Evolutionary conservation across 2,797 vertebrate species (phyloP), one percentile per base, ranked within the genome.

Genomic region (Thripadectes ignobilis): DNA sequence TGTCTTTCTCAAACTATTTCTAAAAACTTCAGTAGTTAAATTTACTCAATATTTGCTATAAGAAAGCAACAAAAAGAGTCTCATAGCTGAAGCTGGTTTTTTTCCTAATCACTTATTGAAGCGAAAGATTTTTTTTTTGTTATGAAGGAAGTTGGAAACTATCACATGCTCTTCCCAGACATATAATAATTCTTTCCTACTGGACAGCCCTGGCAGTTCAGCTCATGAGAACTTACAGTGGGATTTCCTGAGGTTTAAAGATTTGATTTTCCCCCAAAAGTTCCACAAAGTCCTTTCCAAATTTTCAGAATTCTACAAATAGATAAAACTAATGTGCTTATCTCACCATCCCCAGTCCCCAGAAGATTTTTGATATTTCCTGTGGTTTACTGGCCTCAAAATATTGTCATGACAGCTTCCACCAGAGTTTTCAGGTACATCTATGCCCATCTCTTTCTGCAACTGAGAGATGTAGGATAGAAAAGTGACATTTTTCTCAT

Each of bases 231-330:
- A 89, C 9, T 7, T 80, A 49, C 43, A 67, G 27, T 52, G 38
- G 27, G 88, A 87, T 92, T 94, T 93, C 32, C 54, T 91, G 88
- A 75, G 38, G 3, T 72, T 93, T 78, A 69, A 81, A 85, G 15
- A 52, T 72, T 81, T 72, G 15, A 8, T 90, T 95, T 92, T 52
- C 54, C 16, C 11, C 48, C 66, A 24, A 45, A 81, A 86, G 9
- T n/a, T 88, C 66, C 67, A 61, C 18, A 46, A 88, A 95, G 19
- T 30, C 23, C 34, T 67, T 89, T 48, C 36, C 39, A 90, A 91
- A 94, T 88, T 86, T 62, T 77, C 65, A 1, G 21, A 88, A 92
- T 91, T 91, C 55, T 92, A 69, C 74, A 67, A 78, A 73, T 11
- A 93, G 65, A 75, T 85, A 68, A 84, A 90, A 61, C 22, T 81